Evolutionary conservation across 2,113 vertebrate species (phyloP).

Genomic region (Etheostoma spectabile): DNA sequence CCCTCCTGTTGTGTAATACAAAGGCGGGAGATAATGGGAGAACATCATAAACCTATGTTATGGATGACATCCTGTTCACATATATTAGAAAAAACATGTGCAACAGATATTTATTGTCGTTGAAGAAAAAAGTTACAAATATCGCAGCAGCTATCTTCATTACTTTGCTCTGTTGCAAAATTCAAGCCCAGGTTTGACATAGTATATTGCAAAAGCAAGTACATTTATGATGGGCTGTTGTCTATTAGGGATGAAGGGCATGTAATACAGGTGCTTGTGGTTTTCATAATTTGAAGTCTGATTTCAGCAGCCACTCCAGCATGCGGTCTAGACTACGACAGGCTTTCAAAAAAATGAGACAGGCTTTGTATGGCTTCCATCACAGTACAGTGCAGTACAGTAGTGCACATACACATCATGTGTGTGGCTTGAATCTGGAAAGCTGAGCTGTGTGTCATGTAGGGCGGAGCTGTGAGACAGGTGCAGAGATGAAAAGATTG

Average conservation of each 20-base stretch:
- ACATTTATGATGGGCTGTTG: not conserved
- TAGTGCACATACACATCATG: constrained; percentile 18
- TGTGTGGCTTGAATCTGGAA: constrained; percentile 24
- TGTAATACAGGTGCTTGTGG: not conserved
- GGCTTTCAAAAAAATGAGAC: constrained; percentile 33
- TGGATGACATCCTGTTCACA: not conserved
- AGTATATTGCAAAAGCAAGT: not conserved
- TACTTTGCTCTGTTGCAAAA: not conserved
- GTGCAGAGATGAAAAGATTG: constrained; percentile 75
- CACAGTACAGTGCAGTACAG: constrained; percentile 17
- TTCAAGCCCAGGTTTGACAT: not conserved
- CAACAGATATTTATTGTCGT: not conserved
- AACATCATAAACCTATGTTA: not conserved
- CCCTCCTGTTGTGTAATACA: not conserved
- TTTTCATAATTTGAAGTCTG: constrained; percentile 2
- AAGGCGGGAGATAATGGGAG: not conserved
- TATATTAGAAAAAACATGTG: not conserved
- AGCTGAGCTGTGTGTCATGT: constrained; percentile 53
- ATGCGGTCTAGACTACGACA: constrained; percentile 28
- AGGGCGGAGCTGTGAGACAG: constrained; percentile 68
- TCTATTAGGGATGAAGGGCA: not conserved
- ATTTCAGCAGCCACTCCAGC: constrained; percentile 16
- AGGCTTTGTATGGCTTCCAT: constrained; percentile 34
- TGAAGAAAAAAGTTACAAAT: not conserved
- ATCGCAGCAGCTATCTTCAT: not conserved